phyloP scores from a whole-genome alignment of 2,888 invertebrate genomes.

The Heliconius sara region DNA sequence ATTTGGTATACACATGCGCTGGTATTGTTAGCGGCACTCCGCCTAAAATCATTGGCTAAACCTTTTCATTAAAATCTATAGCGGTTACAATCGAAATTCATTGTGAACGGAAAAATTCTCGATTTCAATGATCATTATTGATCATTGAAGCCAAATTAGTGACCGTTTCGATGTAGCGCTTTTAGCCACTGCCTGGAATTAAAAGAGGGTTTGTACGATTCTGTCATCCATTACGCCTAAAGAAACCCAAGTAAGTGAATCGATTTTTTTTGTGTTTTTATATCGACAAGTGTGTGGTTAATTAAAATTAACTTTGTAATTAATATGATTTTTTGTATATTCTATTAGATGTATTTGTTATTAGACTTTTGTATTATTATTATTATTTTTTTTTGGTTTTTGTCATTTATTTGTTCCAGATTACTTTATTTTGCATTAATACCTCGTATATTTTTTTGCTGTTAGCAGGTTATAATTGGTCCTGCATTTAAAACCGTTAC shows the following conservation, averaged over 20 bases:
- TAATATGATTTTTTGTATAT: too few species aligned
- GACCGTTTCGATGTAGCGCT: conserved; percentile 2
- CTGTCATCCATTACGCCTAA: conserved; percentile 6
- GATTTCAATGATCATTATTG: conserved; percentile 21
- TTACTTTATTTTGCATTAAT: background rate
- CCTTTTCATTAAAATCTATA: conserved; percentile 44
- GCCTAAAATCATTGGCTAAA: conserved; percentile 41
- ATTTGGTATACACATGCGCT: conserved; percentile 20
- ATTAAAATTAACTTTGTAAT: background rate
- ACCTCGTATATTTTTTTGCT: background rate
- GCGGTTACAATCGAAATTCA: conserved; percentile 46
- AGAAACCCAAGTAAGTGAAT: conserved; percentile 21
- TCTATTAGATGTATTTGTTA: too few species aligned
- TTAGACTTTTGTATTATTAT: too few species aligned
- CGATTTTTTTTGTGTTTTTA: background rate
- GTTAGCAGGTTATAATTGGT: background rate
- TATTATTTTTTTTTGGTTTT: too few species aligned
- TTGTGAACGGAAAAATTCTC: conserved; percentile 48
- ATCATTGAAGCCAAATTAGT: conserved; percentile 27
- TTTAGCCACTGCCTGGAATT: conserved; percentile 15
- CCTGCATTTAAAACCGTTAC: background rate
- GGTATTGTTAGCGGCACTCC: conserved; percentile 39
- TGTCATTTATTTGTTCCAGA: too few species aligned
- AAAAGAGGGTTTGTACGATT: conserved; percentile 12
- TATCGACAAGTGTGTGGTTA: background rate